Base-by-base conservation (phyloP, 2,888 invertebrate genomes). In the Idaea aversata region DNA sequence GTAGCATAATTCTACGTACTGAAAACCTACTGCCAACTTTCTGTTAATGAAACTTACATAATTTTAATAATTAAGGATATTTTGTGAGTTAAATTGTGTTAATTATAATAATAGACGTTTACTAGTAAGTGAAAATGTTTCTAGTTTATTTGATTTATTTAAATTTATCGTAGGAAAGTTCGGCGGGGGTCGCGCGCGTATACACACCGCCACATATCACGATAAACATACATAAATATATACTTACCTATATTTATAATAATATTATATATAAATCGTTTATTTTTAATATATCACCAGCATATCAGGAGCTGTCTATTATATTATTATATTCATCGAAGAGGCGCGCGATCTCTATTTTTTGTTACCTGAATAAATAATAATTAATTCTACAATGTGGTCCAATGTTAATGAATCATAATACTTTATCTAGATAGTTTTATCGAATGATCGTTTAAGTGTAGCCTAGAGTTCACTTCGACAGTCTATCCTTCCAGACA, bases 351-450 rank as follows among this genome's bases (percentile, higher is more conserved):
- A 79, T 83, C 89, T 84, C 74, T 77, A 74, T 71, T 91, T 90
- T 92, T 92, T 92, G 93, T 93, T 93, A 93, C 93, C 93, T 93
- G 93, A 93, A 88, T 92, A 91, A 90, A 87, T 85, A 85, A 87
- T 90, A 88, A 90, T 88, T 88, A 90, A 90, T 90, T 47, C 47
- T 91, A 92, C 89, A 82, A 92, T 88, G 93, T 91, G 93, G 93
- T 93, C 93, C 93, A 93, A 93, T 93, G 89, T 91, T 92, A 87
- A 89, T 86, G 89, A 90, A 91, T 89, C 91, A 90, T 89, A 85
- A 90, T 90, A 90, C 84, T 88, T 85, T 85, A 88, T 86, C 86
- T 91, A 91, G 88, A 88, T 93, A 92, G 90, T 80, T 80, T 85
- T 85, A 89, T 82, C 78, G 76, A 85, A 83, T 80, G 83, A 77